Base-by-base conservation (phyloP, 2,113 vertebrate species). In the Erythrocercus mccallii region DNA sequence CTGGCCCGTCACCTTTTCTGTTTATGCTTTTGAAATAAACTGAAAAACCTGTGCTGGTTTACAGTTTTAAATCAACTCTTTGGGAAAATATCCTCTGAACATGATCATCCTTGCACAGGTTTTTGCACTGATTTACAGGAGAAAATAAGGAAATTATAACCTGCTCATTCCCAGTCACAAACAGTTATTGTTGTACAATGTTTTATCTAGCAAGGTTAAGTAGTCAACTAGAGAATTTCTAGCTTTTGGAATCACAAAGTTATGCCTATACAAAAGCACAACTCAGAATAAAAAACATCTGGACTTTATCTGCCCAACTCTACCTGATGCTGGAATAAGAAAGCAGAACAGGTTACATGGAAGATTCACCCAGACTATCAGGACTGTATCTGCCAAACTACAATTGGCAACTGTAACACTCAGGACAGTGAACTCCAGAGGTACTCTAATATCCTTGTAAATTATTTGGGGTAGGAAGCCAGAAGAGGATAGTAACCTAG, bases 1-100 rank as follows among this genome's bases (percentile, higher is more conserved):
- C 9, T 47, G 30, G 10, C 10, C 5, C 2, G 11, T 88, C 21
- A 44, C 19, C 1, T 72, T 80, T 82, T 81, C 22, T 0, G 0
- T 44, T 37, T 25, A 20, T 37, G 3, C 19, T 76, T 90, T 71
- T 79, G 25, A 90, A 11, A 6, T 79, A 47, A 60, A 56, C 19
- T 51, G 16, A 88, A 81, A 90, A 47, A 45, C 0, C 1, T 38
- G 3, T 58, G 20, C 2, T 58, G 42, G 33, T 68, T 33, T 51
- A 27, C 11, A 20, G 15, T 58, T 64, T 24, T 51, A 50, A 85
- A 85, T 45, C 6, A 74, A 38, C 4, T 54, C 2, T 76, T 85
- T 74, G 12, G 25, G 35, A 77, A 77, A 65, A 24, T 14, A 3
- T 53, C 54, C 12, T 70, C 28, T 70, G 13, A 86, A 45, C 73